Percentiles rank a stretch among this genome's conserved stretches.
These are phyloP conservation scores for Nanger granti DNA, from an alignment of 2,113 vertebrate species.

Conservation along the genomic window DNA sequence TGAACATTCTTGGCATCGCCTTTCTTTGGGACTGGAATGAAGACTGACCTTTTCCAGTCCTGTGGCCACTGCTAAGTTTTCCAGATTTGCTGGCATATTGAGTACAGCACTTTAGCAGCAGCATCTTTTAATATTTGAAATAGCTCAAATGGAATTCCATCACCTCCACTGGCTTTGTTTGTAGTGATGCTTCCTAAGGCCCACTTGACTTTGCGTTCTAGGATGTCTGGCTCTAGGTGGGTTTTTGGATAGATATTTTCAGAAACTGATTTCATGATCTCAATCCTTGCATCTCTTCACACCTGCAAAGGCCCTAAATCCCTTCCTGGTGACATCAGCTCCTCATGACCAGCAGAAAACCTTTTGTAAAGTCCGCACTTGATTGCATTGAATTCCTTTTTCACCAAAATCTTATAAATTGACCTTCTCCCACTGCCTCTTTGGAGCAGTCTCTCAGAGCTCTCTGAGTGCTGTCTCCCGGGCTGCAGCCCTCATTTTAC, in stretches of 20 bases:
- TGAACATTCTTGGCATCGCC: background rate
- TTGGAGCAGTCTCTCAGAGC: background rate
- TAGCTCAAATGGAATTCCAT: background rate
- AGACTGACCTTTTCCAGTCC: background rate
- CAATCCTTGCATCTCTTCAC: background rate
- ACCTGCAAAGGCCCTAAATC: background rate
- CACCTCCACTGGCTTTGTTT: background rate
- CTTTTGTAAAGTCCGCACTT: background rate
- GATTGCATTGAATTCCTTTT: background rate
- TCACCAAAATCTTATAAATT: background rate
- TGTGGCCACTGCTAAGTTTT: background rate
- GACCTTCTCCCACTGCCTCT: background rate
- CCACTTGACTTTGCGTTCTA: background rate
- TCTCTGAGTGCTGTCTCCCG: background rate
- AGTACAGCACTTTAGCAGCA: background rate
- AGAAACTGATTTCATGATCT: background rate
- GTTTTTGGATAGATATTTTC: background rate
- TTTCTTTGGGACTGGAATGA: background rate
- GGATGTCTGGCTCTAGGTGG: background rate
- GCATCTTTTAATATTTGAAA: background rate
- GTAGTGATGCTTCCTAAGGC: background rate
- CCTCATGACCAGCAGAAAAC: background rate
- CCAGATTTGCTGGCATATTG: background rate
- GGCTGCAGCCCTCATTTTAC: background rate
- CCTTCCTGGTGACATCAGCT: background rate